Base-by-base conservation (phyloP, 2,113 vertebrate genomes). In the Cathartes aura region DNA sequence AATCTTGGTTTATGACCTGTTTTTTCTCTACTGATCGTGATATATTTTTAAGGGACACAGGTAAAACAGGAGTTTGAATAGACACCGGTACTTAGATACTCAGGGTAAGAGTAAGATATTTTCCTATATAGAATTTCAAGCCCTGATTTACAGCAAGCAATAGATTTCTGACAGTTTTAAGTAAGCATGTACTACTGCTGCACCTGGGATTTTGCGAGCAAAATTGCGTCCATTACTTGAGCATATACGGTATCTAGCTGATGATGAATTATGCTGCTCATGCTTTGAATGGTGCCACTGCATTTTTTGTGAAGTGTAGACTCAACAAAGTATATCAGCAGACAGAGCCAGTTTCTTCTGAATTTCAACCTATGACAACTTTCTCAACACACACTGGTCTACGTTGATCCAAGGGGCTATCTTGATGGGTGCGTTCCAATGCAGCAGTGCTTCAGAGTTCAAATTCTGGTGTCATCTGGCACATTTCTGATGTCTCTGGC, bases 241-340 rank as follows among this genome's bases (percentile, higher is more conserved):
- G 74, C 45, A 29, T 58, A 34, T 58, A 47, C 0, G 14, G 72
- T 62, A 83, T 86, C 22, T 71, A 50, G 58, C 62, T 58, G 53
- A n/a, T 82, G 93, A 89, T 85, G 73, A 71, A 91, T 95, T 60
- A 13, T 42, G 42, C 76, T 96, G 64, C 89, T 96, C 8, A 0
- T 87, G 76, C 89, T 92, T 75, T 48, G 68, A 87, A 89, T 92
- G 86, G 89, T 97, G 95, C 95, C 91, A 96, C 86, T 82, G 89
- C 76, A 72, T 82, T 87, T 91, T 97, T 96, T 89, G 83, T 89
- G 76, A 82, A 95, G 91, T 12, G 62, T 95, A 96, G 93, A 93
- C 96, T 96, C 97, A 97, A 96, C 96, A 97, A 94, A 93, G 34
- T 52, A 13, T 89, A 93, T 93, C 95, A 96, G 76, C 73, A 89